Base-by-base conservation (phyloP, 2,888 invertebrate genomes). In the Zele albiditarsus region DNA sequence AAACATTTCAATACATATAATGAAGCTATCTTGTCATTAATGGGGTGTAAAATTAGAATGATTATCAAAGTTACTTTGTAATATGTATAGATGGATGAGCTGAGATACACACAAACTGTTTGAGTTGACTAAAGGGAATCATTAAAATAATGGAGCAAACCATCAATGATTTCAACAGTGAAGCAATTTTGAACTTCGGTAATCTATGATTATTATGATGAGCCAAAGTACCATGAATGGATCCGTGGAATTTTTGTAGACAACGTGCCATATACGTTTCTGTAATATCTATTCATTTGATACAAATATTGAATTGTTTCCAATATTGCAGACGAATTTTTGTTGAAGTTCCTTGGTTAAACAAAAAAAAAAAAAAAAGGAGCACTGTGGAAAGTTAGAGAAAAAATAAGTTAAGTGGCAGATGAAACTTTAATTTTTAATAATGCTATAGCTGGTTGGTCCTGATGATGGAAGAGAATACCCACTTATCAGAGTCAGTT, bases 351-450 rank as follows among this genome's bases (percentile, higher is more conserved):
- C 28, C 10, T 58, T 58, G 12, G 14, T 58, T 1, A 58, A 58
- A 25, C 4, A 23, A 23, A 58, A 23, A 10, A 27, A 23, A 49
- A 49, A 49, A n/a, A 60, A 60, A 28, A 27, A 1, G 28, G 27
- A 14, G 28, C 27, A 16, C 25, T 3, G 27, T 8, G 16, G n/a
- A 60, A 28, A 60, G 25, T 16, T 3, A 16, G 23, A 20, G 53
- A 53, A 53, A 53, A 53, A 46, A 53, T 4, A 53, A 5, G n/a
- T 23, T 20, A 53, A 53, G 53, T 53, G 53, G 53, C 20, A 20
- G 53, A 53, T 27, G 60, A 27, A 60, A 60, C 60, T 60, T 60
- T 60, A 28, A 60, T 28, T 60, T 60, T 60, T 60, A 60, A 60
- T 60, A 60, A 60, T 27, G 60, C 60, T 60, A 58, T 16, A 53